phyloP scores from a whole-genome alignment of 2,113 vertebrate species.

The Oncorhynchus tshawytscha region DNA sequence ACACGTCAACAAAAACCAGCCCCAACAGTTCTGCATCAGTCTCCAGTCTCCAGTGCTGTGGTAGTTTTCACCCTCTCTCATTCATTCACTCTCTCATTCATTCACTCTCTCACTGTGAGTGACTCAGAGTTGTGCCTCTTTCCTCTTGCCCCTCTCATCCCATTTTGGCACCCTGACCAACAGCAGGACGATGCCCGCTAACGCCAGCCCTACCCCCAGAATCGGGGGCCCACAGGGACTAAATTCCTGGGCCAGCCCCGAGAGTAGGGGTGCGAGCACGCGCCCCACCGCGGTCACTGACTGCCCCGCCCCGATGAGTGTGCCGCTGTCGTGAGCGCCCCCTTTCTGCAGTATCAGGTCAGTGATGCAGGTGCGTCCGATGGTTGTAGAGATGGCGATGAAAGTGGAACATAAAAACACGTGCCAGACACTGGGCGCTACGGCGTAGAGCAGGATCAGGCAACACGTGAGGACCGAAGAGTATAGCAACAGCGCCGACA shows the following conservation, averaged over 20 bases:
- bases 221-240: conserved; percentile 88
- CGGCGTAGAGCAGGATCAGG: conserved; percentile 79
- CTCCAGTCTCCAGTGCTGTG: neutral
- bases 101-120: neutral
- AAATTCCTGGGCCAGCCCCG: conserved; percentile 89
- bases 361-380: conserved; percentile 88
- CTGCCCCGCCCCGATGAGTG: conserved; percentile 87
- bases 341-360: conserved; percentile 86
- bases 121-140: conserved; percentile 42
- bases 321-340: conserved; percentile 81
- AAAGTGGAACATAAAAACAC: conserved; percentile 83
- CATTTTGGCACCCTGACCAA: conserved; percentile 71
- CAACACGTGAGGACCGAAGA: conserved; percentile 80
- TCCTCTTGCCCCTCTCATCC: conserved; percentile 44
- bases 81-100: neutral
- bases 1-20: neutral
- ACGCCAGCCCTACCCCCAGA: conserved; percentile 80
- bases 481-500: conserved; percentile 81
- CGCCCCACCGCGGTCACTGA: conserved; percentile 90
- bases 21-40: neutral
- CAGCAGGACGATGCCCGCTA: conserved; percentile 77
- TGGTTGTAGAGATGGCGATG: conserved; percentile 86
- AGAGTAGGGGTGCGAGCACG: conserved; percentile 84
- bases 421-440: conserved; percentile 71
- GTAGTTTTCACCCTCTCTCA: neutral